A percentile compares a stretch with the other conserved stretches of the same genome.
phyloP scores from a whole-genome alignment of 2,888 invertebrate genomes.

The Mimas tiliae region DNA sequence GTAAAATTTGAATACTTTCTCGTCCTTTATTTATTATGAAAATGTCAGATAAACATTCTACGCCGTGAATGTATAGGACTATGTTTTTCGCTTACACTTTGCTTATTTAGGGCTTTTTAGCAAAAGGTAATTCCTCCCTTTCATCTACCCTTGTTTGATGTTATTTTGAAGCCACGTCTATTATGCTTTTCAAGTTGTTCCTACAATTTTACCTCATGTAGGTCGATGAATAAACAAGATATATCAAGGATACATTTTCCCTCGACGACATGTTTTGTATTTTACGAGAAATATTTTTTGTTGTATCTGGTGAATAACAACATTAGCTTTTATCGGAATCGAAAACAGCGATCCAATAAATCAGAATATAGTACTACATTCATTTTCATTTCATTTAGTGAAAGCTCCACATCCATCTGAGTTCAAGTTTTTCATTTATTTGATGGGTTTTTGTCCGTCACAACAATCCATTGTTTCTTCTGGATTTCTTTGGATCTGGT shows the following conservation, averaged over 20 bases:
- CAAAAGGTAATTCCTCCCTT: conserved; percentile 29
- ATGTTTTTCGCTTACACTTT: conserved; percentile 22
- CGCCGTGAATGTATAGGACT: conserved; percentile 25
- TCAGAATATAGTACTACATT: not conserved
- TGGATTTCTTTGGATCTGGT: conserved; percentile 26
- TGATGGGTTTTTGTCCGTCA: conserved; percentile 36
- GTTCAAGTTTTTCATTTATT: conserved; percentile 37
- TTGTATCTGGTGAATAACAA: not conserved
- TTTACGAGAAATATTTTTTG: not conserved
- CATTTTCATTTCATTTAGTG: conserved; percentile 30
- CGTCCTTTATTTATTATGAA: conserved; percentile 45
- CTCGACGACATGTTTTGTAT: not conserved
- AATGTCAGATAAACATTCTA: conserved; percentile 38
- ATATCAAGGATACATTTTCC: not conserved
- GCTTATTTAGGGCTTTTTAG: conserved; percentile 21
- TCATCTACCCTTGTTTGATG: conserved; percentile 40
- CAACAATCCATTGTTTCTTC: conserved; percentile 39
- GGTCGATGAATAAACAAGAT: not conserved
- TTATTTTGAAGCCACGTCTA: conserved; percentile 21
- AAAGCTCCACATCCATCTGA: conserved; percentile 32
- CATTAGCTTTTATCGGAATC: not conserved
- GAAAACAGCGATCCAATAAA: not conserved
- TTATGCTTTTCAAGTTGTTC: not conserved
- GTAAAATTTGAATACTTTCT: conserved; percentile 42
- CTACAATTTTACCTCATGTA: not conserved